A percentile compares a stretch with the other conserved stretches of the same genome.
Conservation (phyloP, 2,113 vertebrate species). For the Ia io region DNA sequence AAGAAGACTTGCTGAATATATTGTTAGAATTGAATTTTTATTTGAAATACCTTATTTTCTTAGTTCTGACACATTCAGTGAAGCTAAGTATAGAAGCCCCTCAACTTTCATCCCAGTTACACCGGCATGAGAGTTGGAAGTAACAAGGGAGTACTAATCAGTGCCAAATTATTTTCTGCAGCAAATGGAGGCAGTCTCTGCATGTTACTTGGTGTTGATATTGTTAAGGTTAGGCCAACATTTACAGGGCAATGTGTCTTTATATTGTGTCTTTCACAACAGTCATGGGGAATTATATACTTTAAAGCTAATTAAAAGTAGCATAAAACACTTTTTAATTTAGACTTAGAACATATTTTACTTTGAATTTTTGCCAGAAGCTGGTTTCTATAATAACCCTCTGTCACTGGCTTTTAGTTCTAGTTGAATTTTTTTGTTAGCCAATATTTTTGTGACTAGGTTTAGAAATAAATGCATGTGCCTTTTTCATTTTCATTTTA, state of each 20-base stretch:
- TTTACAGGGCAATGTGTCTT: not conserved
- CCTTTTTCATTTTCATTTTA: slow-evolving; percentile 49
- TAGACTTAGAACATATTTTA: slow-evolving; percentile 39
- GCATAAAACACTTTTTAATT: slow-evolving; percentile 22
- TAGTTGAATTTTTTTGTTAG: slow-evolving; percentile 14
- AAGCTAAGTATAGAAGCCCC: not conserved
- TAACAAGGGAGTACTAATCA: not conserved
- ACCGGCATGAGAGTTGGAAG: slow-evolving; percentile 16
- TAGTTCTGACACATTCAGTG: not conserved
- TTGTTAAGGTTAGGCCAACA: slow-evolving; percentile 32
- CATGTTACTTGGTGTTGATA: not conserved
- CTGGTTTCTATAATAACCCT: slow-evolving; percentile 59
- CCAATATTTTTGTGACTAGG: not conserved
- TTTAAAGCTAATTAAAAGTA: slow-evolving; percentile 53
- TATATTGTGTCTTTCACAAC: slow-evolving; percentile 1
- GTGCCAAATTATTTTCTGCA: slow-evolving; percentile 8
- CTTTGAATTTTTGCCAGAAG: slow-evolving; percentile 46
- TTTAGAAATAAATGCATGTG: not conserved
- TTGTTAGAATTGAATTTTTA: slow-evolving; percentile 50
- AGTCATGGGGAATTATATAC: not conserved
- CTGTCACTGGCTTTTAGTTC: not conserved
- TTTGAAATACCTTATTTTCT: slow-evolving; percentile 34
- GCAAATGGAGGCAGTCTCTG: not conserved
- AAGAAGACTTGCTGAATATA: slow-evolving; percentile 8
- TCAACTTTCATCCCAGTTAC: not conserved